Base-by-base conservation (phyloP, 2,888 invertebrate species). In the Xestia ashworthii region DNA sequence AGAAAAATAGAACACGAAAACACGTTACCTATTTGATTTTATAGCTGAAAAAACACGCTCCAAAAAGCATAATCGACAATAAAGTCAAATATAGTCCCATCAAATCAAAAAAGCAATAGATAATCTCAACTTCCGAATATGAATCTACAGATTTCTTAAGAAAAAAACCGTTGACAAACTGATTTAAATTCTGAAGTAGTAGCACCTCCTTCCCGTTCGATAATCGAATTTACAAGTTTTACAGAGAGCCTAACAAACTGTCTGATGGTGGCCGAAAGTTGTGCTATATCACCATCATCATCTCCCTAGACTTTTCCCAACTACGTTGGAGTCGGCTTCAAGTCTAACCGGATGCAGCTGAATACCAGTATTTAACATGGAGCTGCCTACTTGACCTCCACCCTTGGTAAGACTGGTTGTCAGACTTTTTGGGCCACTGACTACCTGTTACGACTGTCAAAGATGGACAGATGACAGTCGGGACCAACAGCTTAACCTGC, bases 141-240 rank as follows among this genome's bases (percentile, higher is more conserved):
- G 50, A 85, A 74, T 74, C 65, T 44, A 44, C 48, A 66, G 67
- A 81, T 73, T 84, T 58, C 22, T 82, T 60, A 22, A 19, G 14
- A 78, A 85, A 85, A 73, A 82, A 75, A 67, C 12, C 62, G 62
- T 67, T 50, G 65, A 66, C 48, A 70, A 74, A 41, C 67, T 76
- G 71, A 74, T 85, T 81, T 74, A 72, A 84, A 84, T 87, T 84
- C 85, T n/a, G 71, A 73, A 82, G 72, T 25, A 82, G 72, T n/a
- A 64, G 70, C 75, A 73, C 60, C 44, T 64, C 70, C 78, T 82
- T 71, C 44, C 68, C 70, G 69, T 72, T 74, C 78, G 73, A 73
- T 84, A 78, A 84, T 82, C 70, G 50, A 70, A 75, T 84, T 84
- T 71, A 78, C 60, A 75, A 86, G 86, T 82, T 86, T 86, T 73